Percentiles rank a stretch among this genome's conserved stretches.
These are phyloP conservation scores for Chiloscyllium plagiosum DNA, from an alignment of 2,113 vertebrate genomes.

Conservation along the genomic window DNA sequence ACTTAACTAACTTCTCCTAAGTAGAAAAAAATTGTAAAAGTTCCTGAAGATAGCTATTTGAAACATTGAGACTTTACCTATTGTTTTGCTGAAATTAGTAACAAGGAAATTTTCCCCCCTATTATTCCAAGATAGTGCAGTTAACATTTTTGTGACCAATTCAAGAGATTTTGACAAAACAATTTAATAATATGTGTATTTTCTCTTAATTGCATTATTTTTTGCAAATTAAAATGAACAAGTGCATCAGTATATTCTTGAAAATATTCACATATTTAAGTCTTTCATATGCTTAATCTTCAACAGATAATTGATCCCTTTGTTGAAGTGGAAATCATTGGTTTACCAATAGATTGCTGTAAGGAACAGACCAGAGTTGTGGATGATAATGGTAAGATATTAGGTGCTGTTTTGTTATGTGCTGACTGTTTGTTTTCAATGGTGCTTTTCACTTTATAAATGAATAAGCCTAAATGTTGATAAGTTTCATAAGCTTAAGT, in stretches of 20 bases:
- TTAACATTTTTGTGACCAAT: not conserved
- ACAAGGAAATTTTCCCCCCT: not conserved
- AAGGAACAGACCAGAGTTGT: slow-evolving; percentile 97
- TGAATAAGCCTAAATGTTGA: not conserved
- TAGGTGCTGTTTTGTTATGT: not conserved
- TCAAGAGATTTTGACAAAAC: not conserved
- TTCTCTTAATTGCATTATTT: not conserved
- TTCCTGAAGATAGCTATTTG: not conserved
- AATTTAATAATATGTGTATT: not conserved
- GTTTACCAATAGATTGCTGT: slow-evolving; percentile 86
- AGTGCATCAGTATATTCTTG: not conserved
- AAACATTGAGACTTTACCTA: not conserved
- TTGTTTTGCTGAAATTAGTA: not conserved
- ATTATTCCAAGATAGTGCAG: not conserved
- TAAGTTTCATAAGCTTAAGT: not conserved
- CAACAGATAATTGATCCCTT: slow-evolving; percentile 95
- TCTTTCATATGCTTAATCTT: slow-evolving; percentile 44
- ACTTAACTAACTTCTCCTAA: no score
- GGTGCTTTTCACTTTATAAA: not conserved
- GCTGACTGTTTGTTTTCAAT: not conserved
- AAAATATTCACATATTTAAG: slow-evolving; percentile 16
- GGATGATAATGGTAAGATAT: slow-evolving; percentile 84
- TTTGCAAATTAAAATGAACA: not conserved
- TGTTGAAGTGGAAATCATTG: slow-evolving; percentile 96
- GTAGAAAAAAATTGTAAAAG: not conserved